Evolutionary conservation across 2,888 invertebrate species (phyloP).

Genomic region (Aleiodes leptofemur): DNA sequence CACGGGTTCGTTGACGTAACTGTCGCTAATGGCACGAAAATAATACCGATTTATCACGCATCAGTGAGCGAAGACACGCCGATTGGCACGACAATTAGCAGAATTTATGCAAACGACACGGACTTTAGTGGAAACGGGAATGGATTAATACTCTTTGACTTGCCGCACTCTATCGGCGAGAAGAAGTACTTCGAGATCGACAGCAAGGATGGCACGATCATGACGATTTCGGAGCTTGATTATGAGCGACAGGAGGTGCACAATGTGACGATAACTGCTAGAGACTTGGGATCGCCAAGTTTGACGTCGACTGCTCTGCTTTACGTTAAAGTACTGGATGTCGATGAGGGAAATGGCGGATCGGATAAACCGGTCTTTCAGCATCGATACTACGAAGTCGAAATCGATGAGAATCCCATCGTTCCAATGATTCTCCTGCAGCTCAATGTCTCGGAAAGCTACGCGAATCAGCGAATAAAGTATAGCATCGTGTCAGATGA

Average conservation of each 20-base stretch:
- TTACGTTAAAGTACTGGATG: conserved; percentile 82
- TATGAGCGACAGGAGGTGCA: conserved; percentile 82
- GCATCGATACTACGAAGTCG: conserved; percentile 87
- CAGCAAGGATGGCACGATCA: conserved; percentile 89
- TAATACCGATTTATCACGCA: conserved; percentile 85
- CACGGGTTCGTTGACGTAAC: conserved; percentile 84
- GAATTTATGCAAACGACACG: conserved; percentile 89
- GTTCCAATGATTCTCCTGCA: conserved; percentile 86
- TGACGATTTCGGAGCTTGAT: conserved; percentile 84
- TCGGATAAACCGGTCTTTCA: conserved; percentile 77
- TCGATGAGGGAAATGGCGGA: conserved; percentile 80
- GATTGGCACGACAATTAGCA: conserved; percentile 84
- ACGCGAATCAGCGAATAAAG: conserved; percentile 80
- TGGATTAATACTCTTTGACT: conserved; percentile 86
- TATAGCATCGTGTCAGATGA: conserved; percentile 81
- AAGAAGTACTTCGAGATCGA: conserved; percentile 84
- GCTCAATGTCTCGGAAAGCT: conserved; percentile 84
- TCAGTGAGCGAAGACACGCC: conserved; percentile 85
- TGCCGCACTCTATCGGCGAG: conserved; percentile 79
- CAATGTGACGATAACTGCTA: conserved; percentile 88
- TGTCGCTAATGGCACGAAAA: conserved; percentile 70
- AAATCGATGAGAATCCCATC: conserved; percentile 87
- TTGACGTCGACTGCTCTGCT: conserved; percentile 87
- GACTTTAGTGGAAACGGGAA: conserved; percentile 93
- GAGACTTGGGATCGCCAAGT: conserved; percentile 90